Evolutionary conservation across 2,888 invertebrate species (phyloP).

Genomic region (Schrankia costaestrigalis): DNA sequence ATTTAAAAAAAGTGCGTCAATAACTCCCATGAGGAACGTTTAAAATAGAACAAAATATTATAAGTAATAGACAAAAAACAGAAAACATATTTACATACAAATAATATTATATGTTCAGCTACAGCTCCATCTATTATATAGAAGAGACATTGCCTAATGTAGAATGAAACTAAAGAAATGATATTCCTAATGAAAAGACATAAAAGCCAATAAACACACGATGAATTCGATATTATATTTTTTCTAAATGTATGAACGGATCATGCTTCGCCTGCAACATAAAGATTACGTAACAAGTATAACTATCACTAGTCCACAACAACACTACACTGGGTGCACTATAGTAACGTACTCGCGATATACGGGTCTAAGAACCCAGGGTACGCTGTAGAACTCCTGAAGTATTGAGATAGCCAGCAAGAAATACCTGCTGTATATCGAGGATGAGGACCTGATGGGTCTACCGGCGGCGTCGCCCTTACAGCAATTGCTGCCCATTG

Average conservation of each 20-base stretch:
- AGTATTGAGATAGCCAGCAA: conserved; percentile 58
- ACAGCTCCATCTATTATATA: too few relatives aligned
- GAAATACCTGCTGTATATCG: conserved; percentile 77
- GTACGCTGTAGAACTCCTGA: conserved; percentile 57
- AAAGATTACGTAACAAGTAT: conserved; percentile 27
- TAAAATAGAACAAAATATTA: too few relatives aligned
- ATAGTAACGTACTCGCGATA: conserved; percentile 56
- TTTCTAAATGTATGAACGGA: conserved; percentile 15
- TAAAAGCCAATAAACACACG: conserved; percentile 18
- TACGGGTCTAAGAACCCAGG: conserved; percentile 57
- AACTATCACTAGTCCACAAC: conserved; percentile 26
- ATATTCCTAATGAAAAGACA: too few relatives aligned
- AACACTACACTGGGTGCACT: conserved; percentile 40
- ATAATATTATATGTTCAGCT: too few relatives aligned
- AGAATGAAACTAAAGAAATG: too few relatives aligned
- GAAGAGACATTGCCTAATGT: too few relatives aligned
- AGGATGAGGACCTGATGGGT: conserved; percentile 67
- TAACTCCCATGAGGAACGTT: too few relatives aligned
- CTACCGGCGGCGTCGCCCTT: conserved; percentile 77
- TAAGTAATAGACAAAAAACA: too few relatives aligned
- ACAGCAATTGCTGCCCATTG: conserved; percentile 82
- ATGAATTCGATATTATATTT: conserved; percentile 16
- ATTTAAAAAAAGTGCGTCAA: too few relatives aligned
- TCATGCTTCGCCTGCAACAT: conserved; percentile 24
- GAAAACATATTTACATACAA: too few relatives aligned